Conservation (phyloP, 2,888 invertebrate genomes). For the Andrena flavipes region DNA sequence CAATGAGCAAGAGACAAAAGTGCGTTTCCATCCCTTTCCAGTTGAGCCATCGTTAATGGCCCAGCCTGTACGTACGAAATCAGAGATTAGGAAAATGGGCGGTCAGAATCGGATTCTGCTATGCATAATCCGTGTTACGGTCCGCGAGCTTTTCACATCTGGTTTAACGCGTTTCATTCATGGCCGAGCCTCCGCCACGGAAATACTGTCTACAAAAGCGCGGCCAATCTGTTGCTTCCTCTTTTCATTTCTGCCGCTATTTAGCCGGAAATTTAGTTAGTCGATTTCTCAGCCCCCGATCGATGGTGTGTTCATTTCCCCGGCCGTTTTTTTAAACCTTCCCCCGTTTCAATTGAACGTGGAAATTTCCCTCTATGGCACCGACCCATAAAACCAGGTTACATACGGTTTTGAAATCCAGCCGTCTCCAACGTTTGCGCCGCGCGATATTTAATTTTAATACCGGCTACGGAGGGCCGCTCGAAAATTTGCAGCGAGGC, state of each 20-base stretch:
- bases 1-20: too few relatives aligned
- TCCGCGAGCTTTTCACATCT: conserved; percentile 57
- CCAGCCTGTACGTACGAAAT: conserved; percentile 16
- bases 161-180: conserved; percentile 59
- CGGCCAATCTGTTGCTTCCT: conserved; percentile 63
- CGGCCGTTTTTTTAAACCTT: background rate
- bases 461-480: background rate
- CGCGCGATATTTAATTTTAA: conserved; percentile 22
- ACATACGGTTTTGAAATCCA: background rate
- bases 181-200: conserved; percentile 19
- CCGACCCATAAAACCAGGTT: background rate
- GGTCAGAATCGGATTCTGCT: conserved; percentile 40
- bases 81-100: conserved; percentile 29
- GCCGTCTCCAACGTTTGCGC: background rate
- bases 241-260: conserved; percentile 35
- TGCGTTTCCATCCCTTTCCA: too few relatives aligned
- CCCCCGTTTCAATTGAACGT: background rate
- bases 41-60: too few relatives aligned
- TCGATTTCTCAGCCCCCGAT: background rate
- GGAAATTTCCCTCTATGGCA: background rate
- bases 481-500: background rate
- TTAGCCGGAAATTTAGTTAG: background rate
- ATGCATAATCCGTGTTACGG: conserved; percentile 56
- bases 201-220: conserved; percentile 49
- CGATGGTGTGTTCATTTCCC: background rate